A percentile compares a stretch with the other conserved stretches of the same genome.
Evolutionary conservation across 2,113 vertebrate genomes (phyloP).

Genomic region (Terrapene triunguis): DNA sequence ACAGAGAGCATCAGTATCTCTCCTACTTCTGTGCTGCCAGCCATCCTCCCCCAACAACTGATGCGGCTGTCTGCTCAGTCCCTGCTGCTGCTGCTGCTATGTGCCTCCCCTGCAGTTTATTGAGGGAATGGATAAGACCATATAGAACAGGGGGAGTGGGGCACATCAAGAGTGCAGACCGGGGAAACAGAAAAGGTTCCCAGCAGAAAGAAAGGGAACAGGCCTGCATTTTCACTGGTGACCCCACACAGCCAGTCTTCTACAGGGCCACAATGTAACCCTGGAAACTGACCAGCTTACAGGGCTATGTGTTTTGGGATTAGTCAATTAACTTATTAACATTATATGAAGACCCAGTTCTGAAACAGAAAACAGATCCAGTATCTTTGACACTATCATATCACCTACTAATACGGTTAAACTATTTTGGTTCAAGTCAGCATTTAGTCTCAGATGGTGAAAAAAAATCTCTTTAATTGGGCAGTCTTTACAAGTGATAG

Average conservation of each 20-base stretch:
- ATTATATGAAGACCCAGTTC: conserved; percentile 66
- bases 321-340: conserved; percentile 66
- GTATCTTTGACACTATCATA: conserved; percentile 44
- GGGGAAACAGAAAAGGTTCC: conserved; percentile 5
- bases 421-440: conserved; percentile 20
- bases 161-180: conserved; percentile 30
- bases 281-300: conserved; percentile 52
- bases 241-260: conserved; percentile 57
- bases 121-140: conserved; percentile 46
- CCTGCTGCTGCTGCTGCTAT: conserved; percentile 26
- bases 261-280: conserved; percentile 38
- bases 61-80: conserved; percentile 13
- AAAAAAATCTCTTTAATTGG: conserved; percentile 7
- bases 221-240: conserved; percentile 57
- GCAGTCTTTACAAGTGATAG: neutral
- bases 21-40: neutral
- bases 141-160: conserved; percentile 65
- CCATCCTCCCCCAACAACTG: conserved; percentile 53
- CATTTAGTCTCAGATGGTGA: neutral
- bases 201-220: conserved; percentile 18
- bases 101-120: conserved; percentile 71
- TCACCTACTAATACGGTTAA: conserved; percentile 47
- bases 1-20: neutral
- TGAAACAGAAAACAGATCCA: conserved; percentile 63
- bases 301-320: conserved; percentile 61